phyloP scores from a whole-genome alignment of 2,113 vertebrate species.

The Sylvietta virens region DNA sequence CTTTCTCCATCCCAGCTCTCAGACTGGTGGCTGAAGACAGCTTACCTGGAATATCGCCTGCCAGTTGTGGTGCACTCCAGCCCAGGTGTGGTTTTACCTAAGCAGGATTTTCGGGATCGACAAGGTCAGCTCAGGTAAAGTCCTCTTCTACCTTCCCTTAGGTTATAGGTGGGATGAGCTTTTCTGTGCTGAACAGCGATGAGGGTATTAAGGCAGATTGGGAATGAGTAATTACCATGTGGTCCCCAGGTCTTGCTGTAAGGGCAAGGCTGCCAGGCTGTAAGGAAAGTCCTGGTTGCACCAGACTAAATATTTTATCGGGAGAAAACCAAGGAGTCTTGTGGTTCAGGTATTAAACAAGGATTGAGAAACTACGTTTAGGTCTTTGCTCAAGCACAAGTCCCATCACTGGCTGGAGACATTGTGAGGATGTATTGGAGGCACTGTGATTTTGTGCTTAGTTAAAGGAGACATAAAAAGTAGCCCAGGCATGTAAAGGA shows the following conservation, averaged over 20 bases:
- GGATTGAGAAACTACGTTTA: neutral
- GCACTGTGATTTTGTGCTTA: neutral
- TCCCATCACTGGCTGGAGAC: neutral
- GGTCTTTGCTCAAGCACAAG: neutral
- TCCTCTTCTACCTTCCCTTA: neutral
- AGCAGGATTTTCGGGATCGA: slow-evolving; percentile 88
- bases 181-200: neutral
- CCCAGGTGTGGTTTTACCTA: slow-evolving; percentile 87
- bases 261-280: neutral
- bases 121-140: slow-evolving; percentile 97
- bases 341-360: neutral
- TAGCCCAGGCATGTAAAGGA: neutral
- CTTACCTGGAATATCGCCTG: slow-evolving; percentile 93
- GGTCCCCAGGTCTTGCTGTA: neutral
- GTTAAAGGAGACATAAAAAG: neutral
- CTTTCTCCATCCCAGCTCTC: slow-evolving; percentile 78
- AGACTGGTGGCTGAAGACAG: slow-evolving; percentile 95
- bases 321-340: neutral
- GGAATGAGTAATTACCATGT: neutral
- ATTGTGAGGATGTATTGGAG: neutral
- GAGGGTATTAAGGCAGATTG: neutral
- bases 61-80: slow-evolving; percentile 91
- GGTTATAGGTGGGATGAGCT: neutral
- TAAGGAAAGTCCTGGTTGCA: neutral
- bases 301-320: neutral